Conservation (phyloP, 2,113 vertebrate species). For the Geococcyx californianus region DNA sequence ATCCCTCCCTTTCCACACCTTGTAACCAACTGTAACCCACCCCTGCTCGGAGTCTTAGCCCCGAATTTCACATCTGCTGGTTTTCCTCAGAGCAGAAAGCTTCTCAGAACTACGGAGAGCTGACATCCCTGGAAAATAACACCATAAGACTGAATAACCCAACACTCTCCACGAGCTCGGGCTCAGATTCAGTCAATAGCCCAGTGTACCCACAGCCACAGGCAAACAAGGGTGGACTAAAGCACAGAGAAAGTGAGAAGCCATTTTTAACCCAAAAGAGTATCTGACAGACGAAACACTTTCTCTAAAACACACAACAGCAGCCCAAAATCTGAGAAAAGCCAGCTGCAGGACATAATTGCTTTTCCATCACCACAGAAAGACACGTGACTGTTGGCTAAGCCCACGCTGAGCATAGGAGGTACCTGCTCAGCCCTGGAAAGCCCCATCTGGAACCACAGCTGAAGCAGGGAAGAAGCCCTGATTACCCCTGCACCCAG, state of each 20-base stretch:
- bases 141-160: neutral
- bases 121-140: neutral
- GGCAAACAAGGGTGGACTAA: neutral
- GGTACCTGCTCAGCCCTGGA: neutral
- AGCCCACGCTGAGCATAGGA: neutral
- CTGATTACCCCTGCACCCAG: neutral
- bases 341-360: rapidly evolving
- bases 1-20: neutral
- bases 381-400: neutral
- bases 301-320: neutral
- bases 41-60: neutral
- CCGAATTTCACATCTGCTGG: neutral
- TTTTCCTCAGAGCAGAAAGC: neutral
- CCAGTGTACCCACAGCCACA: neutral
- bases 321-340: neutral
- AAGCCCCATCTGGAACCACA: neutral
- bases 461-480: neutral
- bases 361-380: neutral
- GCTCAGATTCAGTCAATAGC: neutral
- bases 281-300: neutral
- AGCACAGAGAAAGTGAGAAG: neutral
- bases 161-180: neutral
- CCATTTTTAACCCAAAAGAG: neutral
- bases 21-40: too few relatives aligned
- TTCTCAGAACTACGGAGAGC: neutral